Conservation (phyloP, 2,888 invertebrate species). For the Elmis aenea region DNA sequence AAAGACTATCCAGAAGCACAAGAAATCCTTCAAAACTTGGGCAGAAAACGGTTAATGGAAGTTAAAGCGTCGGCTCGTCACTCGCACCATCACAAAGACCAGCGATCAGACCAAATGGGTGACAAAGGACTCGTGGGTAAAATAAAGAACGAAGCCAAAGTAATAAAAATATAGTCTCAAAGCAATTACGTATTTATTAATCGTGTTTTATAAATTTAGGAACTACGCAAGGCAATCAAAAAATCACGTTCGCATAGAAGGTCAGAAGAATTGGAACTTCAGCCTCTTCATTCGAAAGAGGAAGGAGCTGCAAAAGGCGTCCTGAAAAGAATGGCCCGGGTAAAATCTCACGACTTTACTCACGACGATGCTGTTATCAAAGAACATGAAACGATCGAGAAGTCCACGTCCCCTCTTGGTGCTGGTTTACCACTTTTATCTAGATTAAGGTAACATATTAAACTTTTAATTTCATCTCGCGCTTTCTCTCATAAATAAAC, state of each 20-base stretch:
- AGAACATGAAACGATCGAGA: constrained; percentile 48
- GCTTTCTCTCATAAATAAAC: no score
- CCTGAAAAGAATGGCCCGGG: constrained; percentile 68
- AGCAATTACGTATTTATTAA: no score
- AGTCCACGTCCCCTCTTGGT: constrained; percentile 69
- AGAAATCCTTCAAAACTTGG: constrained; percentile 85
- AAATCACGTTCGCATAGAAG: constrained; percentile 54
- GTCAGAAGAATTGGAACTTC: constrained; percentile 56
- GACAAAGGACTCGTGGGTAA: constrained; percentile 74
- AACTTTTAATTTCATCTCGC: neutral
- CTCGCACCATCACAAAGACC: constrained; percentile 30
- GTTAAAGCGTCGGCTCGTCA: constrained; percentile 53
- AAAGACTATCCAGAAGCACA: constrained; percentile 97
- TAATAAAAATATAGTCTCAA: no score
- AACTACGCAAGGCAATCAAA: constrained; percentile 56
- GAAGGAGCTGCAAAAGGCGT: constrained; percentile 52
- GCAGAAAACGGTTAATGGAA: constrained; percentile 81
- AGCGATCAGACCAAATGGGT: constrained; percentile 21
- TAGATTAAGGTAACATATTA: constrained; percentile 51
- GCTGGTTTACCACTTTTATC: constrained; percentile 78
- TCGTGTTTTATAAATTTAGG: constrained; percentile 44
- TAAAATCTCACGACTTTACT: constrained; percentile 67
- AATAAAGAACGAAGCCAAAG: constrained; percentile 78
- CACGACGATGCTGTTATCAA: constrained; percentile 42
- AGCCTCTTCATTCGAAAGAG: constrained; percentile 50